phyloP scores from a whole-genome alignment of 2,888 invertebrate species.

The Dicroscelio sp. region DNA sequence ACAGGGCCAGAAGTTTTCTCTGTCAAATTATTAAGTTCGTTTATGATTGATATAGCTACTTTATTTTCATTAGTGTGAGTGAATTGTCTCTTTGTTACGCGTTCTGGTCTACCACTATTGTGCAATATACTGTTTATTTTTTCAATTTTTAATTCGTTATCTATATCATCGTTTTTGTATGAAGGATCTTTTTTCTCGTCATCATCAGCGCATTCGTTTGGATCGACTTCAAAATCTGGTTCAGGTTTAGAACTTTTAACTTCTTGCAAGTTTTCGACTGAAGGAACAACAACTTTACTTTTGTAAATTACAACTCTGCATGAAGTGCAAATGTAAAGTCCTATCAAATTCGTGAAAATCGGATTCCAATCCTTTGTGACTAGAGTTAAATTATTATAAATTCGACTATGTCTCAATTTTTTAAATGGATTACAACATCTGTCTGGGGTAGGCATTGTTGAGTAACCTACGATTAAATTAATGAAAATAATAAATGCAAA shows the following conservation, averaged over 20 bases:
- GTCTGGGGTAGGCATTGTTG: constrained; percentile 35
- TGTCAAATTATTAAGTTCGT: not conserved
- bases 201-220: not conserved
- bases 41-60: not conserved
- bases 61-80: not conserved
- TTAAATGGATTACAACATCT: constrained; percentile 45
- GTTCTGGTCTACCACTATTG: not conserved
- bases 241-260: not conserved
- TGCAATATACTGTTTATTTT: constrained; percentile 17
- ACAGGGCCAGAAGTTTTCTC: not conserved
- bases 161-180: not conserved
- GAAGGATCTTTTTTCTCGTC: constrained; percentile 17
- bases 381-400: constrained; percentile 33
- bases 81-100: not conserved
- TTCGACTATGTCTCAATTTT: constrained; percentile 39
- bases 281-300: not conserved
- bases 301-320: constrained; percentile 7
- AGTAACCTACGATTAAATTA: constrained; percentile 10
- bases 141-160: not conserved
- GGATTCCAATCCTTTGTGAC: constrained; percentile 29
- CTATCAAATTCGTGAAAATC: constrained; percentile 6
- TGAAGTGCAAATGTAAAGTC: constrained; percentile 35
- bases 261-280: not conserved
- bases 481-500: not conserved
- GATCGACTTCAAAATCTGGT: not conserved